Evolutionary conservation across 2,888 invertebrate genomes (phyloP).

Genomic region (Cyrtodaria siliqua): DNA sequence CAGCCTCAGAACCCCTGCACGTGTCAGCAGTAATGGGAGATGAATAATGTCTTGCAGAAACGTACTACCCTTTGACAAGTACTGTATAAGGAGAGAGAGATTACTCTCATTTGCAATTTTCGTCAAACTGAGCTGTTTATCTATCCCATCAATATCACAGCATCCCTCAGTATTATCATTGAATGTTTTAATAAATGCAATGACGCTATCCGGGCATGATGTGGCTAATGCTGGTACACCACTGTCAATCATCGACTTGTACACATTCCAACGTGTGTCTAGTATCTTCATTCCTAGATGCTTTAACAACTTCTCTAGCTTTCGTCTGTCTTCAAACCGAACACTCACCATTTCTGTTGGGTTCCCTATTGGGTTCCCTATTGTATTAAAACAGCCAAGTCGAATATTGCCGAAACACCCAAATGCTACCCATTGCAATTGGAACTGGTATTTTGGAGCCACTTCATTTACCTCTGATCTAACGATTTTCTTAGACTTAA

Average conservation of each 20-base stretch:
- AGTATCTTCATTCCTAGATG: slow-evolving; percentile 48
- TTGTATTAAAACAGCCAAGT: slow-evolving; percentile 1
- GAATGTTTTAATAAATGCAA: slow-evolving; percentile 45
- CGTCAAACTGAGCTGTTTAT: slow-evolving; percentile 21
- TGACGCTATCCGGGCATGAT: slow-evolving; percentile 32
- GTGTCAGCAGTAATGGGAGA: slow-evolving; percentile 57
- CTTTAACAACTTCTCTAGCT: slow-evolving; percentile 25
- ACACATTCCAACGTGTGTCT: slow-evolving; percentile 30
- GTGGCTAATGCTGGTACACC: background rate
- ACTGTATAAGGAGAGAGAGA: slow-evolving; percentile 26
- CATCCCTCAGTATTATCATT: background rate
- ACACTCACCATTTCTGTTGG: too few relatives aligned
- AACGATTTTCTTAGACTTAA: background rate
- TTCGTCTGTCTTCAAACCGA: too few relatives aligned
- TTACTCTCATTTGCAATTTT: slow-evolving; percentile 11
- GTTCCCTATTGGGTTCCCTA: background rate
- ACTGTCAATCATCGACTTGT: slow-evolving; percentile 19
- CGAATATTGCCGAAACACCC: too few relatives aligned
- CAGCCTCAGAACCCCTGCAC: slow-evolving; percentile 10
- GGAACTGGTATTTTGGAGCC: too few relatives aligned
- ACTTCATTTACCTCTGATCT: background rate
- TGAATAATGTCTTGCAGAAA: slow-evolving; percentile 34
- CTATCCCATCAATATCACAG: slow-evolving; percentile 9
- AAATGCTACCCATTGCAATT: too few relatives aligned
- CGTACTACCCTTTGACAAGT: slow-evolving; percentile 14